phyloP scores from a whole-genome alignment of 2,797 vertebrate genomes.

The Argya squamiceps region DNA sequence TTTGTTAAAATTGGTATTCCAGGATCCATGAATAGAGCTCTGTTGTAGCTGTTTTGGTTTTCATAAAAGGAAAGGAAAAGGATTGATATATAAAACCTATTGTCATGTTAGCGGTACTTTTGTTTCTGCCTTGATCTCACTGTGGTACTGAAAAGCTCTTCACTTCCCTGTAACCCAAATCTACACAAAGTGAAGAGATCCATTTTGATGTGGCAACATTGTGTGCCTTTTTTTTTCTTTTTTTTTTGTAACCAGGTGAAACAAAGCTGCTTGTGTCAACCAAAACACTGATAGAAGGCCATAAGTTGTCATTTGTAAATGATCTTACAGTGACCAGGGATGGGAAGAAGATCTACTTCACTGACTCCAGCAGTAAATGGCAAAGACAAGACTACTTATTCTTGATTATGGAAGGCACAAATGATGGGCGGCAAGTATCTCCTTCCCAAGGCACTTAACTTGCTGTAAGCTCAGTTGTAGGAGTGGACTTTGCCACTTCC shows the following conservation, averaged over 20 bases:
- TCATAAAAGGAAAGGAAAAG: not conserved
- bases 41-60: not conserved
- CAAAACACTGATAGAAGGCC: slow-evolving; percentile 81
- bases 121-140: not conserved
- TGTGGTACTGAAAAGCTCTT: not conserved
- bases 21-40: not conserved
- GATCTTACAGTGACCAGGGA: slow-evolving; percentile 89
- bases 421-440: slow-evolving; percentile 88
- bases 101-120: not conserved
- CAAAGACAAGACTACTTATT: slow-evolving; percentile 88
- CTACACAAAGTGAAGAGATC: not conserved
- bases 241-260: slow-evolving; percentile 78
- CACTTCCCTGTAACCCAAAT: not conserved
- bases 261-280: slow-evolving; percentile 80
- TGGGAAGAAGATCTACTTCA: slow-evolving; percentile 94
- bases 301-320: slow-evolving; percentile 90
- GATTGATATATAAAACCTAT: not conserved
- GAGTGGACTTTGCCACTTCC: not conserved
- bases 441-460: not conserved
- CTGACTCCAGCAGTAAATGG: slow-evolving; percentile 95
- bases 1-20: not conserved
- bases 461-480: not conserved
- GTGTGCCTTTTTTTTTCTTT: not conserved
- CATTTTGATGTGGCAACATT: not conserved
- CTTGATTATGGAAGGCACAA: slow-evolving; percentile 92